Percentiles rank a stretch among this genome's conserved stretches.
These are phyloP conservation scores for Casuarius casuarius DNA, from an alignment of 2,113 vertebrate genomes.

Conservation along the genomic window DNA sequence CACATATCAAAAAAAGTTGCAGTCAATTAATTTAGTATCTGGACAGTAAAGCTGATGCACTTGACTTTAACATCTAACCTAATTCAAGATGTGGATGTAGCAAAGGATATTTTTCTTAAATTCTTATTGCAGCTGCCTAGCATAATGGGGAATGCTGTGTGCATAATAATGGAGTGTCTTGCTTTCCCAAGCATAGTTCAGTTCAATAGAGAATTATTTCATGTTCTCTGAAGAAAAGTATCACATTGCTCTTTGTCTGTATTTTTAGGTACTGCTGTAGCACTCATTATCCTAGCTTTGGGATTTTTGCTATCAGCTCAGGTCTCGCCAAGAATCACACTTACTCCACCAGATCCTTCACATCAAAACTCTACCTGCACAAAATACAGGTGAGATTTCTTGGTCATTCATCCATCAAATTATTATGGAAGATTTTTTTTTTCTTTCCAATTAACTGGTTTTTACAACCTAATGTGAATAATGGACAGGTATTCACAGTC, in stretches of 20 bases:
- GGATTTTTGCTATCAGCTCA: constrained; percentile 95
- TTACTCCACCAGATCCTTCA: constrained; percentile 83
- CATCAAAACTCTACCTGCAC: constrained; percentile 88
- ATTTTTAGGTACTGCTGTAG: constrained; percentile 87
- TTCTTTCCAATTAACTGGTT: neutral
- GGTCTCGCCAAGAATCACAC: constrained; percentile 88
- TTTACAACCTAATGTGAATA: neutral
- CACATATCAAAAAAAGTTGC: neutral
- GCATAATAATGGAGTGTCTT: neutral
- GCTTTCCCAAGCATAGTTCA: neutral
- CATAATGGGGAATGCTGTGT: neutral
- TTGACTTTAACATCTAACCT: neutral
- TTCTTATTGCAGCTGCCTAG: neutral
- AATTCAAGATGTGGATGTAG: neutral
- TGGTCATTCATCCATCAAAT: neutral
- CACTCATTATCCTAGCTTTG: constrained; percentile 87
- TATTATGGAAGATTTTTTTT: neutral
- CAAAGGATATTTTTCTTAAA: neutral
- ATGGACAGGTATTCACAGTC: neutral
- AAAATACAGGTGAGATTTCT: constrained; percentile 87
- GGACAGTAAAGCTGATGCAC: neutral
- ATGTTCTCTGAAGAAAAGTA: constrained; percentile 7
- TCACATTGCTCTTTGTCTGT: constrained; percentile 48
- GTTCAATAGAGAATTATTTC: constrained; percentile 2
- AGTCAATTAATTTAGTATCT: neutral